Evolutionary conservation across 1,140 invertebrate species (phyloP), one percentile per base, ranked within the genome.

Genomic region (Aphelinus atriplicis): DNA sequence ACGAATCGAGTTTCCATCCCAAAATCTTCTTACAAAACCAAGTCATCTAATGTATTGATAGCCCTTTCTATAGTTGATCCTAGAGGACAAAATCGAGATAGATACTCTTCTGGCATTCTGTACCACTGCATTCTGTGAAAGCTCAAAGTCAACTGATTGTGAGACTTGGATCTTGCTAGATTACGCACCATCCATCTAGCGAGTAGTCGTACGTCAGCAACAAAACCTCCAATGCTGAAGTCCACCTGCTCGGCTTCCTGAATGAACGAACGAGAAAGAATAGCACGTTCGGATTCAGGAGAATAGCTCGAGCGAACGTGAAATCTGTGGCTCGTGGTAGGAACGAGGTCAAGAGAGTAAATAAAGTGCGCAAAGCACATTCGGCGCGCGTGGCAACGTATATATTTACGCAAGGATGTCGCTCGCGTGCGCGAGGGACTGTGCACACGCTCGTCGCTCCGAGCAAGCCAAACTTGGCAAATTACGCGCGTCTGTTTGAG

Each of bases 401-500:
- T 26, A 26, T 26, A 26, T 26, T 26, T 26, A 26, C 26, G 26
- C 26, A 26, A 26, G 26, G 26, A 26, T 26, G 26, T 26, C 26
- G 26, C 26, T 26, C 63, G 57, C 46, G 53, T 62, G 7, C n/a
- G 26, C 63, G 50, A 48, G 43, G 53, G 10, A 1, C 61, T 60
- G 6, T 45, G 7, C 53, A 50, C 47, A 46, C 55, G 63, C 47
- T 55, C 56, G 60, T 63, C 50, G 47, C 53, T 43, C 46, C 56
- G 43, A 55, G 48, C 65, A 61, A 60, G 50, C 63, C 63, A 70
- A 80, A 78, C 60, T 80, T 79, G 58, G 77, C 69, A 78, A 80
- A 80, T 80, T 79, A 80, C 77, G 73, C 74, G 65, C 63, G 57
- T 71, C 47, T 60, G 65, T 66, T 53, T 9, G 9, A 53, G 9